A percentile compares a stretch with the other conserved stretches of the same genome.
Conservation (phyloP, 2,113 vertebrate species). For the Lycaon pictus region DNA sequence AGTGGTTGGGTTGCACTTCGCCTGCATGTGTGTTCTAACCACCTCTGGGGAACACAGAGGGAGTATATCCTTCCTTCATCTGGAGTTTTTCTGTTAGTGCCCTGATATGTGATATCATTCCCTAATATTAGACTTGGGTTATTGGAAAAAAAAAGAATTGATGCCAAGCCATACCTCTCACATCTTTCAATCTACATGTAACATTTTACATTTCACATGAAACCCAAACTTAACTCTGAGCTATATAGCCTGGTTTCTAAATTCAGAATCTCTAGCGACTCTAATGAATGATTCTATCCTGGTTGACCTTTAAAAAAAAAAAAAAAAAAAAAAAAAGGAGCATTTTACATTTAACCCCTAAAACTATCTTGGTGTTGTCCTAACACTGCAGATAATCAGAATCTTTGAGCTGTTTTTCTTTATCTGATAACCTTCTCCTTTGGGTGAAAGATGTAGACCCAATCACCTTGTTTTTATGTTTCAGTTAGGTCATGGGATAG, state of each 20-base stretch:
- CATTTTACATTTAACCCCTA: neutral
- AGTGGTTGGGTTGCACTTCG: neutral
- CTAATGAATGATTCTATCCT: neutral
- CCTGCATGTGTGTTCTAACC: neutral
- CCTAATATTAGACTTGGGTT: neutral
- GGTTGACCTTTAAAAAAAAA: neutral
- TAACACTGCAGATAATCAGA: conserved; percentile 11
- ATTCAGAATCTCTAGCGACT: neutral
- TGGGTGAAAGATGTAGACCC: neutral
- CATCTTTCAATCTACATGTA: neutral
- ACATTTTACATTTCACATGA: neutral
- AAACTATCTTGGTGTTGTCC: neutral
- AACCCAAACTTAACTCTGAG: neutral
- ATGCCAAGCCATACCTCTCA: neutral
- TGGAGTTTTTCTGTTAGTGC: neutral
- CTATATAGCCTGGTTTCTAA: neutral
- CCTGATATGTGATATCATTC: too few species aligned
- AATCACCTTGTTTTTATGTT: neutral
- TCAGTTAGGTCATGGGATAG: neutral
- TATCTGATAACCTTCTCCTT: neutral
- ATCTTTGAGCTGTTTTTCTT: neutral
- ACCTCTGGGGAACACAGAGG: neutral
- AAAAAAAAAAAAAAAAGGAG: neutral
- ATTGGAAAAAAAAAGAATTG: neutral
- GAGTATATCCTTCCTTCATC: neutral